Conservation (phyloP, 1,140 invertebrate species). For the Drosophila suzukii region DNA sequence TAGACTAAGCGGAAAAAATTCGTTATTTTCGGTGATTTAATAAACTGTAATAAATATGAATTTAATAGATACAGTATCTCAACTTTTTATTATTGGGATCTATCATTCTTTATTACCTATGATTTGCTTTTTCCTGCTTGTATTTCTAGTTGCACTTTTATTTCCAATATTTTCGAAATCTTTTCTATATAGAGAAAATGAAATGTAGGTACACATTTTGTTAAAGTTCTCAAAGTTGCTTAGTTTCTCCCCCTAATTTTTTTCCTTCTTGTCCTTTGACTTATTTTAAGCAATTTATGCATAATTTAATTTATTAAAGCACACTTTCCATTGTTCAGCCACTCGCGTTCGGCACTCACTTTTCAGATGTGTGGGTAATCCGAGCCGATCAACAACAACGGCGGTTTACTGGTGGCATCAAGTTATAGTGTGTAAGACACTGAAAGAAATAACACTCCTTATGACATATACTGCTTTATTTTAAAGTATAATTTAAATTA, state of each 20-base stretch:
- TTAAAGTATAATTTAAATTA: too few species aligned
- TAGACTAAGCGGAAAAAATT: not conserved
- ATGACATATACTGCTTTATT: too few species aligned
- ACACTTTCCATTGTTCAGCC: conserved; percentile 23
- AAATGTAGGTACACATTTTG: too few species aligned
- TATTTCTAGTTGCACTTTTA: not conserved
- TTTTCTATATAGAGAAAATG: too few species aligned
- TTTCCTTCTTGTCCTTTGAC: conserved; percentile 6
- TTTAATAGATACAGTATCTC: not conserved
- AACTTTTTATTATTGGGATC: not conserved
- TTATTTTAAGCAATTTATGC: conserved; percentile 25
- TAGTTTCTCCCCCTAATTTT: not conserved
- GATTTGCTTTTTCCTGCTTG: not conserved
- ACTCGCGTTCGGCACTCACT: conserved; percentile 15
- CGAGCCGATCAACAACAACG: conserved; percentile 24
- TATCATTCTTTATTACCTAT: not conserved
- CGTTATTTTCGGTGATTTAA: not conserved
- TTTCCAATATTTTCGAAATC: too few species aligned
- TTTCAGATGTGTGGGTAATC: conserved; percentile 36
- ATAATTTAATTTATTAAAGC: conserved; percentile 30
- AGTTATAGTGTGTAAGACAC: conserved; percentile 14
- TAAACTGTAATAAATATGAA: not conserved
- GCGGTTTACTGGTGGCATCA: conserved; percentile 21
- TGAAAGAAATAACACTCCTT: not conserved
- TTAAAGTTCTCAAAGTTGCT: not conserved